phyloP scores from a whole-genome alignment of 2,888 invertebrate species.

The Noctua pronuba region DNA sequence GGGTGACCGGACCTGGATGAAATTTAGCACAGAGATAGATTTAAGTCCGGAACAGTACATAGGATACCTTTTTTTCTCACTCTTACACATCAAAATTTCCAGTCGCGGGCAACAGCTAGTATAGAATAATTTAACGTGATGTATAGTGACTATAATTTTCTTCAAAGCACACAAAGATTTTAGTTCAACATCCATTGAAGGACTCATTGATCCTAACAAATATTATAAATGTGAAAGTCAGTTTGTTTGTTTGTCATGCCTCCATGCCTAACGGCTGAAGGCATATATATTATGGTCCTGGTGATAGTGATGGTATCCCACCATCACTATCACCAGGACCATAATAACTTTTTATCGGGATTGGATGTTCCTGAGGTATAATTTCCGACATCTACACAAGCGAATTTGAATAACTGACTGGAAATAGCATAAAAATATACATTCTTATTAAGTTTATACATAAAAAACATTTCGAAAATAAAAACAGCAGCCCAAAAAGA shows the following conservation, averaged over 20 bases:
- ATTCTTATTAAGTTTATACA: neutral
- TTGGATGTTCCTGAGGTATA: neutral
- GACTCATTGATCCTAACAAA: neutral
- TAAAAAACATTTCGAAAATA: neutral
- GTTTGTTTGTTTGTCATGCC: neutral
- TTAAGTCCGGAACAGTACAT: too few relatives aligned
- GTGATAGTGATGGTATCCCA: too few relatives aligned
- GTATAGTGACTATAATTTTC: neutral
- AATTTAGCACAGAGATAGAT: too few relatives aligned
- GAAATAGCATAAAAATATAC: neutral
- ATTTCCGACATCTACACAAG: neutral
- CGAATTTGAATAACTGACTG: neutral
- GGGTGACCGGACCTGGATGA: too few relatives aligned
- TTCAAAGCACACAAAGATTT: neutral
- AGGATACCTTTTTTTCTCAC: too few relatives aligned
- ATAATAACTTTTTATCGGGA: neutral
- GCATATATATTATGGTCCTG: too few relatives aligned
- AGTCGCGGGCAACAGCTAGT: too few relatives aligned
- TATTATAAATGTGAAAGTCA: neutral
- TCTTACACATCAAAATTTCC: too few relatives aligned
- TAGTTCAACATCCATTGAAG: neutral
- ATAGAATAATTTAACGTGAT: neutral
- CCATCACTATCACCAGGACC: neutral
- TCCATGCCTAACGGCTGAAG: neutral
- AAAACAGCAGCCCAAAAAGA: constrained; percentile 4